Evolutionary conservation across 2,888 invertebrate species (phyloP), one percentile per base, ranked within the genome.

Genomic region (Agrochola lychnidis): DNA sequence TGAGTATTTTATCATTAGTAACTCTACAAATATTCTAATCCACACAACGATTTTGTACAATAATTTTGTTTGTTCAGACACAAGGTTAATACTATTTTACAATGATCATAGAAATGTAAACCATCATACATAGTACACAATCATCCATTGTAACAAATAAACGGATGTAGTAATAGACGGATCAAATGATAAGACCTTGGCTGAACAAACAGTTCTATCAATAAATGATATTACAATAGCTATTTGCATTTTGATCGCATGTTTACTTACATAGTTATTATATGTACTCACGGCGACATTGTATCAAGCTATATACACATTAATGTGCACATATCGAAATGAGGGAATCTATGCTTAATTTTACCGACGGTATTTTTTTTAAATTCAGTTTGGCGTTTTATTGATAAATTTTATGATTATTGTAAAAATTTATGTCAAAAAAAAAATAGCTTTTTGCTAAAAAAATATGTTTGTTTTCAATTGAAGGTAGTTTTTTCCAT

Each of bases 151-250:
- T 40, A 59, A 48, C 48, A 75, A 73, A 73, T 45, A 57, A 48
- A 25, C 48, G 48, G 73, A 74, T 22, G 76, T 7, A 75, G 22
- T 12, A 14, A 74, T 48, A 12, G 3, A 36, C 16, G 16, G 16
- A 64, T 64, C 22, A 77, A 75, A 56, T 63, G 36, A 36, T 53
- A 76, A 7, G 45, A 30, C 56, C 78, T 57, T 63, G 67, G 1
- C 36, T 40, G 40, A 9, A 40, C 16, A 57, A 57, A 45, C 77
- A 64, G 5, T 76, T 1, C 1, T 76, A 73, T 22, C 16, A 40
- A 74, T 48, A 59, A 42, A 30, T 76, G 7, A 9, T 48, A 19
- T 16, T 70, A 51, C 6, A 16, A 30, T n/a, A 12, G 4, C 4
- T 30, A 56, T 71, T 53, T 71, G 16, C 22, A 57, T 73, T 73